These are phyloP conservation scores for Channallabes apus DNA, from an alignment of 2,797 vertebrate species.

Conservation along the genomic window DNA sequence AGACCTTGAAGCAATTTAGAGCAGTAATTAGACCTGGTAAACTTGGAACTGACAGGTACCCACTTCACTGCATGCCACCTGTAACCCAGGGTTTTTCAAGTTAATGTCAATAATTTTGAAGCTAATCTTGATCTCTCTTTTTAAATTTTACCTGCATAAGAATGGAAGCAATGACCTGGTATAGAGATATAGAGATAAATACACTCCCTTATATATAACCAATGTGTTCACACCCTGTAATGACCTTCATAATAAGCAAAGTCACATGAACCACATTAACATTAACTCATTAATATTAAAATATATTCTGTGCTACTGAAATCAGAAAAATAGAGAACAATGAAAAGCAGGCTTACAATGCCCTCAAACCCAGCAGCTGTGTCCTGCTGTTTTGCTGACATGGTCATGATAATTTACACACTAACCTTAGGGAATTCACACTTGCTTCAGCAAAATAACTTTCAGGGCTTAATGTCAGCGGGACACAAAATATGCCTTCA, in stretches of 20 bases:
- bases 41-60: background rate
- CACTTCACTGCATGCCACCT: background rate
- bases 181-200: background rate
- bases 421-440: slow-evolving; percentile 28
- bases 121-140: no score
- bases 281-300: slow-evolving; percentile 3
- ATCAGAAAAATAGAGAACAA: background rate
- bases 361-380: slow-evolving; percentile 37
- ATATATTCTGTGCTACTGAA: background rate
- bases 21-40: background rate
- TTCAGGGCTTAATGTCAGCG: background rate
- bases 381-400: slow-evolving; percentile 36
- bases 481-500: background rate
- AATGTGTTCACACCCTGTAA: background rate
- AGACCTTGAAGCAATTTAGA: background rate
- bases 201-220: background rate
- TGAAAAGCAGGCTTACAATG: slow-evolving; percentile 28
- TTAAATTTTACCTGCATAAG: background rate
- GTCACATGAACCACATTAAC: background rate
- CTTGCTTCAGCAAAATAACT: slow-evolving; percentile 25
- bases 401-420: slow-evolving; percentile 36
- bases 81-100: background rate
- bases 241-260: background rate
- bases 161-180: background rate
- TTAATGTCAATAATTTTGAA: background rate